These are phyloP conservation scores for Phortica variegata DNA, from an alignment of 1,140 invertebrate genomes.

Conservation along the genomic window DNA sequence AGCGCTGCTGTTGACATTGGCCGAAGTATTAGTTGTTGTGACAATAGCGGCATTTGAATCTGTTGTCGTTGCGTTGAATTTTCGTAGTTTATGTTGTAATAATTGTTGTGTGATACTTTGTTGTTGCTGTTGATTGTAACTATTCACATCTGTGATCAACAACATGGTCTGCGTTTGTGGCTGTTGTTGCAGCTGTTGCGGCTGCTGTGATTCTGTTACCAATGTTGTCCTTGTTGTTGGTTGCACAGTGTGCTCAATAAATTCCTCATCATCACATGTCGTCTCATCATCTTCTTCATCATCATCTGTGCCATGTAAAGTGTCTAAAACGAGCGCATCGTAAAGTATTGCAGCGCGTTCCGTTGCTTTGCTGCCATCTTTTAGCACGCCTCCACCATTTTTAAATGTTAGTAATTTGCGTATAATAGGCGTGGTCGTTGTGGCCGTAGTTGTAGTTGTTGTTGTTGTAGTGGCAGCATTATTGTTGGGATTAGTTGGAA, in stretches of 20 bases:
- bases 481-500: conserved; percentile 29
- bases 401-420: conserved; percentile 41
- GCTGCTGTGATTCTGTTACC: conserved; percentile 6
- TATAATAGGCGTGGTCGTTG: conserved; percentile 29
- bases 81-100: conserved; percentile 8
- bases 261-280: not conserved
- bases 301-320: conserved; percentile 39
- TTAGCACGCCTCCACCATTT: conserved; percentile 15
- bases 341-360: conserved; percentile 44
- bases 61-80: conserved; percentile 9
- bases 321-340: conserved; percentile 45
- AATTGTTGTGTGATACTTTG: conserved; percentile 18
- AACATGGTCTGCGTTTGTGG: conserved; percentile 36
- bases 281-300: conserved; percentile 15
- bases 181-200: conserved; percentile 18
- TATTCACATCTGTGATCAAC: conserved; percentile 43
- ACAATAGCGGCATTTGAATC: conserved; percentile 5
- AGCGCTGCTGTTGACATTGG: conserved; percentile 6
- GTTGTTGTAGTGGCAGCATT: conserved; percentile 17
- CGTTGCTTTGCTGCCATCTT: conserved; percentile 28
- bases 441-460: conserved; percentile 14
- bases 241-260: not conserved
- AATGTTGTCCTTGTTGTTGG: not conserved
- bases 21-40: too few relatives aligned
- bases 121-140: conserved; percentile 44